Evolutionary conservation across 2,888 invertebrate species (phyloP), one percentile per base, ranked within the genome.

Genomic region (Perdita meconis): DNA sequence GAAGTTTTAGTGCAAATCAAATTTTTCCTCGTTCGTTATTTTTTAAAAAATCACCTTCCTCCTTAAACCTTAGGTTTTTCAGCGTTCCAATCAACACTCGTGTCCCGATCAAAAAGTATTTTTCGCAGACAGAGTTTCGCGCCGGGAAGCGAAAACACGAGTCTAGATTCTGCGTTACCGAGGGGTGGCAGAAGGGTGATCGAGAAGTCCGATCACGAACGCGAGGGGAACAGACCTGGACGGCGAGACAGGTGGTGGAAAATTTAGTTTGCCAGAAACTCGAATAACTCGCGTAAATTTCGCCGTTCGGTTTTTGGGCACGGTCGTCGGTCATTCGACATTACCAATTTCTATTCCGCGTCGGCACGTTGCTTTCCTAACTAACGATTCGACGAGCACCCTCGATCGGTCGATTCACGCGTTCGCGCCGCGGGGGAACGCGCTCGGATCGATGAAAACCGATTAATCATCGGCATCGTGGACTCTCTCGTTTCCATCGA

Each of bases 271-370:
- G 57, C 77, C 26, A 75, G 70, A 50, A 56, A 63, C 61, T 69
- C 70, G 72, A 80, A 69, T 69, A 72, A 82, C 74, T 82, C 82
- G 79, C 79, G 79, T 82, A 82, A 82, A 82, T 82, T 82, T 66
- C 57, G 12, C 47, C 47, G 26, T 44, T 73, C 57, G 63, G 66
- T 79, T 70, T 66, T 71, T 60, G 74, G 63, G 55, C 71, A 34
- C 22, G 69, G 53, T 66, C 73, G 56, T 60, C 51, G 77, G 57
- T 65, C 78, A 60, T 47, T 22, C 47, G 60, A 36, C 64, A 44
- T 72, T 50, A 63, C 71, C 78, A 50, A 79, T 77, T 72, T 68
- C 72, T 65, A 61, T 71, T 56, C 71, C 42, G 36, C 4, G 13
- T 50, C 26, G 13, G 22, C 24, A 36, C 75, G 61, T 65, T 30